phyloP scores from a whole-genome alignment of 2,888 invertebrate species.

The Megalurothrips usitatus region DNA sequence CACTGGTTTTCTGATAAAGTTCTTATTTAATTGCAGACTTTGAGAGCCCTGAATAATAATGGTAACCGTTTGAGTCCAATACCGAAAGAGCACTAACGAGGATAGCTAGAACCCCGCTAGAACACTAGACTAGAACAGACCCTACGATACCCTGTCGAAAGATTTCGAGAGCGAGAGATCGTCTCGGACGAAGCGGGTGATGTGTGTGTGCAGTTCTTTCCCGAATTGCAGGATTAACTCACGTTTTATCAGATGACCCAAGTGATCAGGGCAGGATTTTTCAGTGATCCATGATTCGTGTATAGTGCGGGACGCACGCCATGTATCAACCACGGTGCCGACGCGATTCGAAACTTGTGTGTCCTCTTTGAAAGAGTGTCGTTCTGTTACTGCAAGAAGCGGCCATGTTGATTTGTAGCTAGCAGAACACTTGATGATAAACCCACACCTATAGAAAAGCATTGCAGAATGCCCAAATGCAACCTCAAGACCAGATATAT shows the following conservation, averaged over 20 bases:
- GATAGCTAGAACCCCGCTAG: too few species aligned
- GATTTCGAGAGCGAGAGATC: neutral
- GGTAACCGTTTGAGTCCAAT: too few species aligned
- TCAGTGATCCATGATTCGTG: neutral
- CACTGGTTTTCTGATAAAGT: too few species aligned
- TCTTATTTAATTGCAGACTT: too few species aligned
- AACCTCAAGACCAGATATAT: constrained; percentile 94
- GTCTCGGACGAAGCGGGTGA: neutral
- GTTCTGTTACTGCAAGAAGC: constrained; percentile 42
- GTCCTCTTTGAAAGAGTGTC: neutral
- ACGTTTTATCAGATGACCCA: neutral
- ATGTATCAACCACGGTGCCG: neutral
- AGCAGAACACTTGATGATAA: constrained; percentile 40
- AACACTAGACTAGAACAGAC: too few species aligned
- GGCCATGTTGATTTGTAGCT: constrained; percentile 59
- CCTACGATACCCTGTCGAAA: neutral
- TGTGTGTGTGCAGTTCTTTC: constrained; percentile 8
- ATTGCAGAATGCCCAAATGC: constrained; percentile 83
- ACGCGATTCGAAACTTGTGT: neutral
- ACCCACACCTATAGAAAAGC: constrained; percentile 36
- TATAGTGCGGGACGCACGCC: neutral
- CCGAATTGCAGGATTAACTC: neutral
- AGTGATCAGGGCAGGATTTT: neutral
- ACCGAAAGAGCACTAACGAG: too few species aligned
- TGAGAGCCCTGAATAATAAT: too few species aligned